Evolutionary conservation across 2,797 vertebrate genomes (phyloP).

Genomic region (Phyllotis vaccarum): DNA sequence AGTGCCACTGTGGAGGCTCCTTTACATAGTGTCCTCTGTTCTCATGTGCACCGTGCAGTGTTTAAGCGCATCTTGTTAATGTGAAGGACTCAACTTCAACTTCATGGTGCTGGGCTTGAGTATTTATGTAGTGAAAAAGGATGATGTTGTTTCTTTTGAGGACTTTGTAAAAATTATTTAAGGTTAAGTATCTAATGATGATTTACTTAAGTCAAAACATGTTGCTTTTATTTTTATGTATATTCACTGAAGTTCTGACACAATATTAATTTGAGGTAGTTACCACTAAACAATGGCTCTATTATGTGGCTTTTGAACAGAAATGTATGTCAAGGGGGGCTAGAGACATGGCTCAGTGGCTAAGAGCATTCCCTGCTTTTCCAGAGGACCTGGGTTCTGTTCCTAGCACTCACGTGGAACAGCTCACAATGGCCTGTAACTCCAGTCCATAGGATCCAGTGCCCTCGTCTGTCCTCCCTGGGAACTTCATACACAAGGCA

Average conservation of each 20-base stretch:
- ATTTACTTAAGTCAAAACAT: not conserved
- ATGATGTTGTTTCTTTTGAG: not conserved
- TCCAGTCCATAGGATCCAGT: not conserved
- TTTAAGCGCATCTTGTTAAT: not conserved
- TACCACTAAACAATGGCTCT: not conserved
- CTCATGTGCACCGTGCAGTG: not conserved
- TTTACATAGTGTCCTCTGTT: not conserved
- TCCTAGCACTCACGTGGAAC: not conserved
- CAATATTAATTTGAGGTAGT: not conserved
- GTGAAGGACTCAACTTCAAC: not conserved
- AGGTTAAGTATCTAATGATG: not conserved
- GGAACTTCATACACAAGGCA: not conserved
- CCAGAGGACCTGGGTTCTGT: not conserved
- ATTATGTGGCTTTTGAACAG: not conserved
- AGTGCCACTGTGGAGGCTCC: not conserved
- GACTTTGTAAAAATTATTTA: not conserved
- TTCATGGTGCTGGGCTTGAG: not conserved
- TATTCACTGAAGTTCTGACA: not conserved
- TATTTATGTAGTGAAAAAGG: not conserved
- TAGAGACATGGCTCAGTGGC: not conserved
- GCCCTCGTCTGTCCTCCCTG: not conserved
- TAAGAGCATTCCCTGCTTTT: not conserved
- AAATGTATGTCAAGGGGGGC: not conserved
- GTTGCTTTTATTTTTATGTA: not conserved
- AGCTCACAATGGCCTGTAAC: not conserved